A percentile compares a stretch with the other conserved stretches of the same genome.
Conservation (phyloP, 2,797 vertebrate species). For the Rachycentron canadum region DNA sequence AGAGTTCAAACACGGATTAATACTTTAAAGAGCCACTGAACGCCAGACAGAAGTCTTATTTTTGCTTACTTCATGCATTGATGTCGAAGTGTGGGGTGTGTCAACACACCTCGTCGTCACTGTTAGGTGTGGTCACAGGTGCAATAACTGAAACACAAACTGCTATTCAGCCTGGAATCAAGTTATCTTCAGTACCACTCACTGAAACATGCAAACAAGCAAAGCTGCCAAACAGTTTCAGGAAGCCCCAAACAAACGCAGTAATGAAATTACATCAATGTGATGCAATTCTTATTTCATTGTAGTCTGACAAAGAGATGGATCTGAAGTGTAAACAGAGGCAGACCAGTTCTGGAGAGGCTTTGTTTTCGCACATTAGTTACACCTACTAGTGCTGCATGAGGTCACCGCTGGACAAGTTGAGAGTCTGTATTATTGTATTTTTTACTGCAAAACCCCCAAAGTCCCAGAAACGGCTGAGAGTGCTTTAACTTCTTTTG, state of each 20-base stretch:
- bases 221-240: background rate
- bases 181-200: background rate
- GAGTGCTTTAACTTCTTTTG: background rate
- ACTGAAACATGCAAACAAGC: background rate
- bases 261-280: background rate
- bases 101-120: background rate
- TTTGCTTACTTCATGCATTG: background rate
- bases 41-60: background rate
- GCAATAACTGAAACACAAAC: background rate
- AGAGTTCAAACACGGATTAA: background rate
- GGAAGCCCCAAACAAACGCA: too few species aligned
- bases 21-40: background rate
- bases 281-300: background rate
- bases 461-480: background rate
- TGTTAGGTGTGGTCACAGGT: constrained; percentile 19
- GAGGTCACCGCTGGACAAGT: background rate
- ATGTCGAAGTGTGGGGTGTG: background rate
- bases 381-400: background rate
- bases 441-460: background rate
- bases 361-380: background rate
- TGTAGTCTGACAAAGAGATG: background rate
- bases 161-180: background rate
- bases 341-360: background rate
- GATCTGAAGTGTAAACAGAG: background rate
- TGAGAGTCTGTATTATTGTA: too few species aligned